Conservation (phyloP, 2,888 invertebrate species). For the Diadromus collaris region DNA sequence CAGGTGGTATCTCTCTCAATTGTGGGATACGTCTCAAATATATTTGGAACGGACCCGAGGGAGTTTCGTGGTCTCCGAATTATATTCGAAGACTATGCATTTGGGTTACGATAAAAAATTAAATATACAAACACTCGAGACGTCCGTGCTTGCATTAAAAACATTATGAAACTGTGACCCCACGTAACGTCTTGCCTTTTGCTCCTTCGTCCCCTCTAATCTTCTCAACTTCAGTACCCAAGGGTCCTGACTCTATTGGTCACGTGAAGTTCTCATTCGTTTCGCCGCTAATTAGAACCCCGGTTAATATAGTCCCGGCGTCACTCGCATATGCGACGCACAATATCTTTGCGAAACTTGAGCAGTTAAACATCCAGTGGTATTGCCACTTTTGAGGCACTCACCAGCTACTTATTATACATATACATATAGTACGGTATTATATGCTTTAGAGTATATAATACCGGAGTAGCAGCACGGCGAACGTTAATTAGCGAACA, state of each 20-base stretch:
- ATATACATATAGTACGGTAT: constrained; percentile 21
- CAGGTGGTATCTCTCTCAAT: too few relatives aligned
- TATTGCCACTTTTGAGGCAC: constrained; percentile 52
- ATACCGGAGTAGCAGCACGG: constrained; percentile 60
- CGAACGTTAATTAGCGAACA: constrained; percentile 76
- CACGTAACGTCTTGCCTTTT: neutral
- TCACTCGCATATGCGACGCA: constrained; percentile 66
- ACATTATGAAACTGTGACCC: neutral
- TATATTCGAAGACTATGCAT: neutral
- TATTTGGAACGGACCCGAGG: neutral
- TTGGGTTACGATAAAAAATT: neutral
- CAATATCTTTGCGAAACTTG: constrained; percentile 70
- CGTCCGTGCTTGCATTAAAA: neutral
- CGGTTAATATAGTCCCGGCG: constrained; percentile 50
- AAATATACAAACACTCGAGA: neutral
- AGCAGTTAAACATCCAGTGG: constrained; percentile 64
- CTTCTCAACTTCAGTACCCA: constrained; percentile 38
- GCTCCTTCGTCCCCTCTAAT: neutral
- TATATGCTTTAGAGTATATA: constrained; percentile 14
- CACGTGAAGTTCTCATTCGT: constrained; percentile 72
- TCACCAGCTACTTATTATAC: constrained; percentile 49
- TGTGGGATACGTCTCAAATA: neutral
- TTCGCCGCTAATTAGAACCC: constrained; percentile 73
- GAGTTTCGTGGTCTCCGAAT: neutral
- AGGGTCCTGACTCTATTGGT: constrained; percentile 67